A percentile compares a stretch with the other conserved stretches of the same genome.
phyloP scores from a whole-genome alignment of 2,113 vertebrate genomes.

The Scomber scombrus region DNA sequence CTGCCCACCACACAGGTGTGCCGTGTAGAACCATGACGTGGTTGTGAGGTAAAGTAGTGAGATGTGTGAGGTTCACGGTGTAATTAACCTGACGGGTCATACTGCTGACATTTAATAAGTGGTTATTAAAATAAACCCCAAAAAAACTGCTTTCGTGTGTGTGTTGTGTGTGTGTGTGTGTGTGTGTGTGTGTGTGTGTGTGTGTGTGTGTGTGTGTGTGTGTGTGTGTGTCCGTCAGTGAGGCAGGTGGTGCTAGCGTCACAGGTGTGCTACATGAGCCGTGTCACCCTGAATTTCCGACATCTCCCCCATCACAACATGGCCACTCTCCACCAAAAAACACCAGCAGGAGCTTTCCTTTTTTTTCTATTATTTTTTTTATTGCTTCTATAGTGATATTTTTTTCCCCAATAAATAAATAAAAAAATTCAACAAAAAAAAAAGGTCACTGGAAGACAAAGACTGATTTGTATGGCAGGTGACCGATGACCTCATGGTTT shows the following conservation, averaged over 20 bases:
- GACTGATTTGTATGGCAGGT: conserved; percentile 61
- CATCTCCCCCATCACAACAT: conserved; percentile 26
- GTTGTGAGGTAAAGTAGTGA: neutral
- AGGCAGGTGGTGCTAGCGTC: conserved; percentile 48
- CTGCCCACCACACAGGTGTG: neutral
- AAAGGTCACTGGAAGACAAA: conserved; percentile 34
- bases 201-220: no score
- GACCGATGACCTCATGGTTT: conserved; percentile 55
- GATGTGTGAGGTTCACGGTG: neutral
- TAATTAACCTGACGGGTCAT: conserved; percentile 46
- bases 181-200: neutral
- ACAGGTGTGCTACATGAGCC: conserved; percentile 51
- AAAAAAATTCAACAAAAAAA: conserved; percentile 44
- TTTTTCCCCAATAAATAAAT: conserved; percentile 21
- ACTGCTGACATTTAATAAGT: conserved; percentile 28
- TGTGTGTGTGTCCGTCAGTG: conserved; percentile 15
- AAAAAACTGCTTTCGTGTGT: no score
- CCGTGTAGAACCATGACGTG: neutral
- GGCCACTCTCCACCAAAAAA: conserved; percentile 54
- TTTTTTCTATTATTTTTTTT: conserved; percentile 37
- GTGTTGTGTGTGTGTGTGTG: no score
- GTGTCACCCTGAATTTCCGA: conserved; percentile 61
- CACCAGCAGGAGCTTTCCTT: neutral
- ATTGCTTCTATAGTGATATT: conserved; percentile 33
- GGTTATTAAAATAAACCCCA: conserved; percentile 6